phyloP scores from a whole-genome alignment of 2,797 vertebrate species.

The Hylomyscus alleni region DNA sequence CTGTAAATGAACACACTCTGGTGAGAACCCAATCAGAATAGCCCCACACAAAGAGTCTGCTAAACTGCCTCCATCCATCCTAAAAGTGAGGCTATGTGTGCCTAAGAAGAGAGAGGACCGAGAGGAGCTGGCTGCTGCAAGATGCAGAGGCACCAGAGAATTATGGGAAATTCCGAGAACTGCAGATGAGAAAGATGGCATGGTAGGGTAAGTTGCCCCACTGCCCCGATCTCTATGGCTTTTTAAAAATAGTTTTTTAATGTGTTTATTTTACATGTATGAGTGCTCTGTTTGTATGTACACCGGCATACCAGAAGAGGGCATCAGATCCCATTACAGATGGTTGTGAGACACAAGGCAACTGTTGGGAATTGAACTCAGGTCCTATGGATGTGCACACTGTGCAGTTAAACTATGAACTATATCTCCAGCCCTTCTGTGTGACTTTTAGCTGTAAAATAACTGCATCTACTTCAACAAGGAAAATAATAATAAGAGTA shows the following conservation, averaged over 20 bases:
- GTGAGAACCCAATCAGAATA: not conserved
- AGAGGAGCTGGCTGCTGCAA: accelerated
- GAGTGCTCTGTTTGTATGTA: too few relatives aligned
- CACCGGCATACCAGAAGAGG: not conserved
- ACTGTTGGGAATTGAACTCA: not conserved
- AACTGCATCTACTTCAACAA: not conserved
- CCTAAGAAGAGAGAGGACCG: too few relatives aligned
- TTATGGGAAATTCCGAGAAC: not conserved
- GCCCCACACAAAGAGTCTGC: accelerated
- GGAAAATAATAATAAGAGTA: not conserved
- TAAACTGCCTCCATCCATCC: not conserved
- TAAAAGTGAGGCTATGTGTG: not conserved
- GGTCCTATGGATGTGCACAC: not conserved
- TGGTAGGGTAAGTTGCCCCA: accelerated
- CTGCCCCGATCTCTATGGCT: too few relatives aligned
- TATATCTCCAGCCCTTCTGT: not conserved
- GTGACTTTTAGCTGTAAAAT: not conserved
- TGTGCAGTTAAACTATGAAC: not conserved
- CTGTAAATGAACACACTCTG: constrained; percentile 56
- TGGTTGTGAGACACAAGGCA: too few relatives aligned
- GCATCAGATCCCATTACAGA: too few relatives aligned
- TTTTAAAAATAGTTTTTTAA: not conserved
- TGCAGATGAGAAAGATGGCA: not conserved
- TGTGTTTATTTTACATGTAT: too few relatives aligned
- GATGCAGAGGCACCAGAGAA: accelerated